These are phyloP conservation scores for Hirtodrosophila confusa DNA, from an alignment of 2,888 invertebrate genomes.

Conservation along the genomic window DNA sequence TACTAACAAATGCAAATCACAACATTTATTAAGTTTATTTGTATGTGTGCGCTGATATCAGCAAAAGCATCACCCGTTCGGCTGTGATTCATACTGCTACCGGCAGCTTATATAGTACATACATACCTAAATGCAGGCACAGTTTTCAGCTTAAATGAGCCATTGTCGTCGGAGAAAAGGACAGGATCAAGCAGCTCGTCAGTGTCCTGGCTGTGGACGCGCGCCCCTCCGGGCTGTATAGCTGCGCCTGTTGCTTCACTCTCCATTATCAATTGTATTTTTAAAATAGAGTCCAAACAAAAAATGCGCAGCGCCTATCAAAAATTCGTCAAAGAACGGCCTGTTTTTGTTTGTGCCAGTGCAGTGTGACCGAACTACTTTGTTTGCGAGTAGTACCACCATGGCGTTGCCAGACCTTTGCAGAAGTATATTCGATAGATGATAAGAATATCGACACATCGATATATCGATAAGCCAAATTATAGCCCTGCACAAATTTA, in stretches of 20 bases:
- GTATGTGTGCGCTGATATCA: slow-evolving; percentile 25
- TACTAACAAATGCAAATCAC: slow-evolving; percentile 49
- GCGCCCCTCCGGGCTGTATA: slow-evolving; percentile 40
- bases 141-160: slow-evolving; percentile 80
- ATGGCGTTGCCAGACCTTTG: slow-evolving; percentile 30
- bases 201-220: slow-evolving; percentile 57
- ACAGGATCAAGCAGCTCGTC: slow-evolving; percentile 81
- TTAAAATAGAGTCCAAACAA: too few species aligned
- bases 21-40: too few species aligned
- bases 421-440: neutral
- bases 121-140: slow-evolving; percentile 82
- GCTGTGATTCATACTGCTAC: slow-evolving; percentile 57
- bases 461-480: slow-evolving; percentile 10
- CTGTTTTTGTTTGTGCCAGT: slow-evolving; percentile 41
- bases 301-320: slow-evolving; percentile 42
- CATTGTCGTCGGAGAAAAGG: slow-evolving; percentile 75
- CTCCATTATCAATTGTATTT: slow-evolving; percentile 24
- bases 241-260: slow-evolving; percentile 42
- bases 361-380: too few species aligned
- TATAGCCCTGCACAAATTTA: slow-evolving; percentile 6
- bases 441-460: neutral
- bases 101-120: slow-evolving; percentile 21
- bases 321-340: slow-evolving; percentile 29
- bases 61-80: slow-evolving; percentile 26
- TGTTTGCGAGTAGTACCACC: slow-evolving; percentile 16